Percentiles rank a stretch among this genome's conserved stretches.
phyloP scores from a whole-genome alignment of 2,113 vertebrate genomes.

The Tragelaphus imberbis region DNA sequence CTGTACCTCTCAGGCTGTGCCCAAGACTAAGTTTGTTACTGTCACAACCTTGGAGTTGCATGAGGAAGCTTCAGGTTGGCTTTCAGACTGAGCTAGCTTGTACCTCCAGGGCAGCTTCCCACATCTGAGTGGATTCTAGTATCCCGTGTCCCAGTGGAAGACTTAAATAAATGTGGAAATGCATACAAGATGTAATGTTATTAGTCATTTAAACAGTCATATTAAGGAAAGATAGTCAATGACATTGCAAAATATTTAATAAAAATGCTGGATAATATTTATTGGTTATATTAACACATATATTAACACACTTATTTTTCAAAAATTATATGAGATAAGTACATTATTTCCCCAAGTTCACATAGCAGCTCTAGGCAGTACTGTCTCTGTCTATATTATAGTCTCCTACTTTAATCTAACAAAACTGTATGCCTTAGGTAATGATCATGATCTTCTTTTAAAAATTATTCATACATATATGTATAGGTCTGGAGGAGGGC shows the following conservation, averaged over 20 bases:
- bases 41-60: neutral
- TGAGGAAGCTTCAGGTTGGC: neutral
- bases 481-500: neutral
- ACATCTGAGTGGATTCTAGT: neutral
- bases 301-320: neutral
- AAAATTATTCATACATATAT: neutral
- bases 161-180: neutral
- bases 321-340: neutral
- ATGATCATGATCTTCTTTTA: neutral
- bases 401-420: neutral
- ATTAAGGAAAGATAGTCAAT: neutral
- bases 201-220: neutral
- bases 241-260: neutral
- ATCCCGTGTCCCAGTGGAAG: neutral
- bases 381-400: neutral
- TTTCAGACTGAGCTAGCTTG: neutral
- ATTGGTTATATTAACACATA: neutral
- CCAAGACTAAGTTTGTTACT: neutral
- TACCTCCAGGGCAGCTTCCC: too few species aligned
- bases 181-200: fast-evolving
- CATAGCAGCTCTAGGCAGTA: neutral
- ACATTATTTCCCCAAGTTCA: neutral
- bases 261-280: neutral
- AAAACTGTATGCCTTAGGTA: neutral
- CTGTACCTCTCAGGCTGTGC: neutral